Percentiles rank a stretch among this genome's conserved stretches.
phyloP scores from a whole-genome alignment of 23 tunicate genomes.

The Oikopleura dioica region DNA sequence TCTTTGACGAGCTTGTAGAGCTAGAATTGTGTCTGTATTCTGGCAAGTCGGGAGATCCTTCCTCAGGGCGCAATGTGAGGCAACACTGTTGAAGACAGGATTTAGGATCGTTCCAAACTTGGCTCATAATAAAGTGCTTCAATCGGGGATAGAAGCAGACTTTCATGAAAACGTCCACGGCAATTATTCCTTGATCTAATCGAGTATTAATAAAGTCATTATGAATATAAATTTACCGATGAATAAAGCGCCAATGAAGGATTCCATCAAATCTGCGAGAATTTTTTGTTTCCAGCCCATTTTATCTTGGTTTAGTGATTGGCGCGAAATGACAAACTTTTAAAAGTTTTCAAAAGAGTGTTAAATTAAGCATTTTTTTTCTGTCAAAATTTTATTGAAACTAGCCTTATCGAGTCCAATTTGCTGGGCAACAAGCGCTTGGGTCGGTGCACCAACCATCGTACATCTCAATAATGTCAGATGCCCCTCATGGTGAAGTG shows the following conservation, averaged over 20 bases:
- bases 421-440: slow-evolving; percentile 61
- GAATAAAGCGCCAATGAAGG: slow-evolving; percentile 66
- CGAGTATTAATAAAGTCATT: too few relatives aligned
- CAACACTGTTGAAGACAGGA: slow-evolving; percentile 93
- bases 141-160: slow-evolving; percentile 62
- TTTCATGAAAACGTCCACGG: slow-evolving; percentile 61
- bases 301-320: slow-evolving; percentile 15
- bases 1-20: background rate
- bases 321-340: slow-evolving; percentile 10
- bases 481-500: slow-evolving; percentile 96
- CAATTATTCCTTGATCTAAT: background rate
- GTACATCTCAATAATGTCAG: slow-evolving; percentile 62
- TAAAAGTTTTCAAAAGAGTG: background rate
- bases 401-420: slow-evolving; percentile 58
- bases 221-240: too few relatives aligned
- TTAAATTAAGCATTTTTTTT: background rate
- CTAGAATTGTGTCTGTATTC: slow-evolving; percentile 11
- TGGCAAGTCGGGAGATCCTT: slow-evolving; percentile 68
- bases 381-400: slow-evolving; percentile 13
- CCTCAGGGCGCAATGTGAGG: slow-evolving; percentile 73
- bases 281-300: slow-evolving; percentile 75
- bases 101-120: slow-evolving; percentile 98
- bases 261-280: slow-evolving; percentile 70
- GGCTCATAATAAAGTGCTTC: slow-evolving; percentile 65
- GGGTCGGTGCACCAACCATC: slow-evolving; percentile 72